Evolutionary conservation across 2,113 vertebrate genomes (phyloP).

Genomic region (Cheirogaleus medius): DNA sequence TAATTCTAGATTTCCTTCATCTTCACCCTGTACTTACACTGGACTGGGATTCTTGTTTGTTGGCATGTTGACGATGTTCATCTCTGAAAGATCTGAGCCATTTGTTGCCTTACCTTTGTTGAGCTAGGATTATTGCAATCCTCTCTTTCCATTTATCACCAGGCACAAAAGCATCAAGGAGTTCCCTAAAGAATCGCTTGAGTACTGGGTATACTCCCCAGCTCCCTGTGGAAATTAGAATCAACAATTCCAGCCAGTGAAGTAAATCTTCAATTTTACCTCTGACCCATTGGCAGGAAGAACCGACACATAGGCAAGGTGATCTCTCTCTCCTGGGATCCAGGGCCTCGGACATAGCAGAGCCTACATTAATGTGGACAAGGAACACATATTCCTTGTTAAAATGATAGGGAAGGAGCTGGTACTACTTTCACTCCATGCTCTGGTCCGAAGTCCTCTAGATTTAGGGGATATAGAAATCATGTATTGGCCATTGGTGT

Average conservation of each 20-base stretch:
- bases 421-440: neutral
- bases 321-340: neutral
- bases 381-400: neutral
- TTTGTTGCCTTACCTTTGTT: neutral
- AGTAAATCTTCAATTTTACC: neutral
- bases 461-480: neutral
- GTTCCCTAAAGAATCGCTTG: neutral
- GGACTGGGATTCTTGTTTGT: neutral
- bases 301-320: neutral
- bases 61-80: fast-evolving
- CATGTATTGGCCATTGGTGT: no score
- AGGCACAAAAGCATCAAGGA: neutral
- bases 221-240: neutral
- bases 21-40: neutral
- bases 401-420: neutral
- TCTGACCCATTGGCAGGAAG: neutral
- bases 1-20: neutral
- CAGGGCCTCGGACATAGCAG: neutral
- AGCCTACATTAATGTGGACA: neutral
- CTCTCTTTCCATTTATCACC: neutral
- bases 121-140: neutral
- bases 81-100: neutral
- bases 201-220: neutral
- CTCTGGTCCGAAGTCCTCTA: neutral
- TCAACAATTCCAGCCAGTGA: neutral